These are phyloP conservation scores for Thalpophila matura DNA, from an alignment of 2,888 invertebrate species.

Conservation along the genomic window DNA sequence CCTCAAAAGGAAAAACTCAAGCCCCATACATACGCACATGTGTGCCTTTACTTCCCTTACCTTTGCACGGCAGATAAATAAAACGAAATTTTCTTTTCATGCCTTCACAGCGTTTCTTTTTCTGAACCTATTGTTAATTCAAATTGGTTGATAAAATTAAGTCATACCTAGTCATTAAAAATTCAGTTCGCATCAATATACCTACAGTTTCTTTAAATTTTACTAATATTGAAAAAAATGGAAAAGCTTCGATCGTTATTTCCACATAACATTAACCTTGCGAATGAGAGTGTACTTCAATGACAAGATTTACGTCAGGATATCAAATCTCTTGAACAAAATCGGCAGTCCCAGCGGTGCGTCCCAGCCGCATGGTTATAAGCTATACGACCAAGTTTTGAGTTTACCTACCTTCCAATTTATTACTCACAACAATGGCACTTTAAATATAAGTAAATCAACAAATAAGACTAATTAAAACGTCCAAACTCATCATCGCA, in stretches of 20 bases:
- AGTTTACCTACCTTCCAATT: neutral
- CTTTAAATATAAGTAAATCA: slow-evolving; percentile 9
- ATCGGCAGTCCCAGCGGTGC: neutral
- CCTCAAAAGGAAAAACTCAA: slow-evolving; percentile 14
- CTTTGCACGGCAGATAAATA: slow-evolving; percentile 28
- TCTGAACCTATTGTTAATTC: slow-evolving; percentile 13
- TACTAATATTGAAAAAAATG: neutral
- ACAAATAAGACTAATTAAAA: slow-evolving; percentile 11
- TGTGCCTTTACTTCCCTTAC: slow-evolving; percentile 6
- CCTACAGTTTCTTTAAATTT: too few species aligned
- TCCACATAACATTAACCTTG: neutral
- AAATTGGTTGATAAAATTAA: slow-evolving; percentile 29
- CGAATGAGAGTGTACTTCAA: neutral
- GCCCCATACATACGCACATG: slow-evolving; percentile 19
- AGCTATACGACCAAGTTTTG: neutral
- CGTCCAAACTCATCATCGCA: slow-evolving; percentile 3
- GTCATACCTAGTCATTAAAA: slow-evolving; percentile 7
- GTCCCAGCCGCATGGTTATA: neutral
- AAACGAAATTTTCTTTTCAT: slow-evolving; percentile 38
- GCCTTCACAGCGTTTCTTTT: slow-evolving; percentile 8
- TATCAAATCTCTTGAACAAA: neutral
- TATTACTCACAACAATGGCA: neutral
- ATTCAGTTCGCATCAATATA: slow-evolving; percentile 18
- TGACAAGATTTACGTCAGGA: neutral
- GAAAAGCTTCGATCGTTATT: neutral